A percentile compares a stretch with the other conserved stretches of the same genome.
These are phyloP conservation scores for Habropoda laboriosa DNA, from an alignment of 1,140 invertebrate genomes.

Conservation along the genomic window DNA sequence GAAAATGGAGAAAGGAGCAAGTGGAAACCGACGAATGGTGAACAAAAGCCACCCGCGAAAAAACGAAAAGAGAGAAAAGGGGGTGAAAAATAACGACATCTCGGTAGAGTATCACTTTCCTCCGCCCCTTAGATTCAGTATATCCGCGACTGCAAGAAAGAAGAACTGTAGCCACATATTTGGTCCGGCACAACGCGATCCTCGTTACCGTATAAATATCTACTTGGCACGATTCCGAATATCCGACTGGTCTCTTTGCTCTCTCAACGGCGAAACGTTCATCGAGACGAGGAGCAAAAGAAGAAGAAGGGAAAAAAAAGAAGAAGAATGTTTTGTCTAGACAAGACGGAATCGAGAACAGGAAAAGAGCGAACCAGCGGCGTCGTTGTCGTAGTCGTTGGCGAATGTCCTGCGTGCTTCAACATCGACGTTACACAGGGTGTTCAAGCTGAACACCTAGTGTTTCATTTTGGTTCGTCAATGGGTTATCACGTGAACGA, in stretches of 20 bases:
- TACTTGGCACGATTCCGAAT: slow-evolving; percentile 58
- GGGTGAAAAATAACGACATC: slow-evolving; percentile 41
- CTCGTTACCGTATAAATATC: slow-evolving; percentile 59
- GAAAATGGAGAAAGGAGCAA: not conserved
- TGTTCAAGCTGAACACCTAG: no score
- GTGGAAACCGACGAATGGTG: not conserved
- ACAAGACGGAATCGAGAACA: slow-evolving; percentile 33
- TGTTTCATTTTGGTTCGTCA: no score
- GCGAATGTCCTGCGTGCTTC: slow-evolving; percentile 41
- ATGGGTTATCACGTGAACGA: no score
- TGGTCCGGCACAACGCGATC: not conserved
- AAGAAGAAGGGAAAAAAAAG: not conserved
- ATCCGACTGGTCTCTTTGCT: slow-evolving; percentile 28
- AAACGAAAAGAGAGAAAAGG: slow-evolving; percentile 5
- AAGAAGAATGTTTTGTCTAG: slow-evolving; percentile 60
- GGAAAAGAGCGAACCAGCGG: slow-evolving; percentile 21
- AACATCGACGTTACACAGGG: slow-evolving; percentile 34
- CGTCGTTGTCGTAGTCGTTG: not conserved
- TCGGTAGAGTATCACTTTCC: slow-evolving; percentile 38
- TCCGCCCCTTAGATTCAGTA: slow-evolving; percentile 19
- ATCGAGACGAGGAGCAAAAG: slow-evolving; percentile 10
- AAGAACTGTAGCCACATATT: slow-evolving; percentile 12
- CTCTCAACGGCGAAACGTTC: slow-evolving; percentile 34
- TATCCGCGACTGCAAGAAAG: not conserved
- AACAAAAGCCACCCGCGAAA: not conserved